Conservation (phyloP, 2,888 invertebrate species). For the Raillietiella orientalis region DNA sequence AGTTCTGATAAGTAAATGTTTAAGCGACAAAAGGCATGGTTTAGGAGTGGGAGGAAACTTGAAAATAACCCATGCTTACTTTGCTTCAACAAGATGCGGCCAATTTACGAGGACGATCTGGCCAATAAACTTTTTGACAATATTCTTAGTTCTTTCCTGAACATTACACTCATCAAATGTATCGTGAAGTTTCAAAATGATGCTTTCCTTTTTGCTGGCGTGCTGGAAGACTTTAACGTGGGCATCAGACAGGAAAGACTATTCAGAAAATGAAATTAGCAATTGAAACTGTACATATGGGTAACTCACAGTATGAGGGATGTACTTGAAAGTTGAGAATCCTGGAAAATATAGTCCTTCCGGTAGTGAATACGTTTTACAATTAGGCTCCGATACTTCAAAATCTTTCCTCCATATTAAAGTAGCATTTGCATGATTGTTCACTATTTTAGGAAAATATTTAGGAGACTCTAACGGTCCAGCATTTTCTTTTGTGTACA, state of each 20-base stretch:
- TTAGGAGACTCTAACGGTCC: slow-evolving; percentile 8
- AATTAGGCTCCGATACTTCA: slow-evolving; percentile 19
- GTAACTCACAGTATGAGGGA: slow-evolving; percentile 34
- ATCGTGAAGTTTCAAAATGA: slow-evolving; percentile 32
- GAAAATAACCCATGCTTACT: too few relatives aligned
- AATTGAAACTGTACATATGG: background rate
- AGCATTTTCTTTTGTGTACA: slow-evolving; percentile 20
- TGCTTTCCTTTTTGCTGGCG: slow-evolving; percentile 40
- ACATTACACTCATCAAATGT: slow-evolving; percentile 13
- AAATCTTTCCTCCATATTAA: slow-evolving; percentile 19
- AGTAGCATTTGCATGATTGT: slow-evolving; percentile 21
- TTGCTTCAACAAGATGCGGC: slow-evolving; percentile 67
- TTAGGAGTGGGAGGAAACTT: too few relatives aligned
- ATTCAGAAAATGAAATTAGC: slow-evolving; percentile 8
- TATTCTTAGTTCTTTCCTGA: too few relatives aligned
- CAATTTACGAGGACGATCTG: slow-evolving; percentile 47
- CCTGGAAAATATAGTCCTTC: slow-evolving; percentile 54
- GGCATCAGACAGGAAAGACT: slow-evolving; percentile 27
- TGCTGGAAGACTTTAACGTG: slow-evolving; percentile 67
- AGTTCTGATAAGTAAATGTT: too few relatives aligned
- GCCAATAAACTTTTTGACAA: slow-evolving; percentile 30
- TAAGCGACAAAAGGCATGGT: too few relatives aligned
- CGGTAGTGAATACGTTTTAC: slow-evolving; percentile 22
- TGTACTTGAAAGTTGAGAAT: slow-evolving; percentile 64
- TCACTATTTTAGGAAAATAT: slow-evolving; percentile 23